phyloP scores from a whole-genome alignment of 2,888 invertebrate species.

The Drosophila longiperda region DNA sequence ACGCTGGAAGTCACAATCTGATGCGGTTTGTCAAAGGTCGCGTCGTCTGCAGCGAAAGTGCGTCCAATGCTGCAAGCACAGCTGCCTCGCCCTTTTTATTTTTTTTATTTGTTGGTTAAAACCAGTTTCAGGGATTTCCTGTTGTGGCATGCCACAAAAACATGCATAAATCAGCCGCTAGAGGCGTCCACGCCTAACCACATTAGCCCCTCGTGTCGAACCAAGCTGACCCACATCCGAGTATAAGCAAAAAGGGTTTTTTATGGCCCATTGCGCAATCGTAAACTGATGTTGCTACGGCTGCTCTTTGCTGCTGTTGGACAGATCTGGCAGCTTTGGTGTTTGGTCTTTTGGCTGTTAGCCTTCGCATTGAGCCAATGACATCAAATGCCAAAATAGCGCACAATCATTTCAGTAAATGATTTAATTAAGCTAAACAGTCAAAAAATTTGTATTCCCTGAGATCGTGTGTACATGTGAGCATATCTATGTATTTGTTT shows the following conservation, averaged over 20 bases:
- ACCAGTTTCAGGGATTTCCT: slow-evolving; percentile 65
- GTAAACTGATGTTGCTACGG: slow-evolving; percentile 3
- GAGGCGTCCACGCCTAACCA: slow-evolving; percentile 54
- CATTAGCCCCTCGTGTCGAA: slow-evolving; percentile 42
- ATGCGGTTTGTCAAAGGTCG: slow-evolving; percentile 73
- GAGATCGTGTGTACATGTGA: slow-evolving; percentile 3
- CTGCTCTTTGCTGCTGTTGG: slow-evolving; percentile 3
- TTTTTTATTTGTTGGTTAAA: slow-evolving; percentile 53
- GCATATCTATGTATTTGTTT: slow-evolving; percentile 15
- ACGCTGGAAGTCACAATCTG: slow-evolving; percentile 46
- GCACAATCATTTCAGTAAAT: slow-evolving; percentile 79
- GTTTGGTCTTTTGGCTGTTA: slow-evolving; percentile 29
- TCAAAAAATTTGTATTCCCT: slow-evolving; percentile 46
- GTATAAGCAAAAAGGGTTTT: slow-evolving; percentile 33
- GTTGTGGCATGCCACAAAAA: slow-evolving; percentile 70
- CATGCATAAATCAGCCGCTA: slow-evolving; percentile 56
- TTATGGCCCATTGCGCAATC: slow-evolving; percentile 55
- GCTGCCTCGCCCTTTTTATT: slow-evolving; percentile 24
- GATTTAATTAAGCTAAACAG: slow-evolving; percentile 80
- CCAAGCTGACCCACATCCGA: slow-evolving; percentile 65
- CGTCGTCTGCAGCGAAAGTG: slow-evolving; percentile 67
- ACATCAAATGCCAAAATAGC: slow-evolving; percentile 74
- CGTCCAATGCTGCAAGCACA: slow-evolving; percentile 40
- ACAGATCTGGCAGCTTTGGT: slow-evolving; percentile 11
- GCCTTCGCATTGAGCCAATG: slow-evolving; percentile 78